These are phyloP conservation scores for Bolinopsis microptera DNA, from an alignment of 37 sponge, comb jelly and placozoan species.

Conservation along the genomic window DNA sequence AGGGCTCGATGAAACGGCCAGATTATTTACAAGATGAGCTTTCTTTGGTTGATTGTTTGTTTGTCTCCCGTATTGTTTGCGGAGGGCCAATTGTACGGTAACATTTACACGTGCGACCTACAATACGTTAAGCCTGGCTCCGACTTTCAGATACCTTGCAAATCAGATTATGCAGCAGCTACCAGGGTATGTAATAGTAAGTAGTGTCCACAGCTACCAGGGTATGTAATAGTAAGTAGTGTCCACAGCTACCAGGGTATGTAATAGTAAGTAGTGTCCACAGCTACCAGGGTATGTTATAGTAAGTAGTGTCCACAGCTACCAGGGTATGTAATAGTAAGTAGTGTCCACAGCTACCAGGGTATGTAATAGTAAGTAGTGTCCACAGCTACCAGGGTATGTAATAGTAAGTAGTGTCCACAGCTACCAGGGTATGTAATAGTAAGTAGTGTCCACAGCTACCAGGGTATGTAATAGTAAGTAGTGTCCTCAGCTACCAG, in stretches of 20 bases:
- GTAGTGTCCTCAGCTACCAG: no score
- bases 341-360: neutral
- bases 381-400: neutral
- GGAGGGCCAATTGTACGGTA: neutral
- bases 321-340: neutral
- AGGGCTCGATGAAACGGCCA: no score
- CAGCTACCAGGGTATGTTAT: neutral
- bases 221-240: neutral
- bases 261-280: neutral
- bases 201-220: neutral
- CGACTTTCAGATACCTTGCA: neutral
- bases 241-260: neutral
- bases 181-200: neutral
- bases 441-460: neutral
- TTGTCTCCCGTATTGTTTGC: neutral
- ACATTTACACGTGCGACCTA: neutral
- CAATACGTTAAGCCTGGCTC: conserved; percentile 1
- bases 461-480: neutral
- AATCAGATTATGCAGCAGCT: neutral
- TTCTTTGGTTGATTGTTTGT: neutral
- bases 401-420: neutral
- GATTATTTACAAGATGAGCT: no score
- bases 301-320: no score
- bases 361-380: neutral
- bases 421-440: neutral